These are phyloP conservation scores for Ovis aries DNA, from an alignment of 2,113 vertebrate genomes.

Conservation along the genomic window ARS-UI_Ramb_v3.0 NC_056056.1:204630001-204630500, in stretches of 20 bases:
- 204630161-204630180: neutral
- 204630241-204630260: neutral
- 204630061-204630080: neutral
- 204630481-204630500: neutral
- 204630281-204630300: neutral
- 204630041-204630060: neutral
- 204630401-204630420: neutral
- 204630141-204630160: neutral
- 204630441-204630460: neutral
- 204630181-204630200: neutral
- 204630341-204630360: neutral
- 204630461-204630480: neutral
- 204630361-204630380: neutral
- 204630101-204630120: neutral
- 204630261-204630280: neutral
- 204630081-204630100: neutral
- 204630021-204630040: neutral
- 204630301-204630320: neutral
- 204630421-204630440: neutral
- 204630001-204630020: accelerated
- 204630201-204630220: neutral
- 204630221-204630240: neutral
- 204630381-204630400: neutral
- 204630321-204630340: neutral
- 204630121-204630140: neutral